Percentiles rank a stretch among this genome's conserved stretches.
Evolutionary conservation across 2,113 vertebrate genomes (phyloP).

Genomic region (Anser cygnoides): DNA sequence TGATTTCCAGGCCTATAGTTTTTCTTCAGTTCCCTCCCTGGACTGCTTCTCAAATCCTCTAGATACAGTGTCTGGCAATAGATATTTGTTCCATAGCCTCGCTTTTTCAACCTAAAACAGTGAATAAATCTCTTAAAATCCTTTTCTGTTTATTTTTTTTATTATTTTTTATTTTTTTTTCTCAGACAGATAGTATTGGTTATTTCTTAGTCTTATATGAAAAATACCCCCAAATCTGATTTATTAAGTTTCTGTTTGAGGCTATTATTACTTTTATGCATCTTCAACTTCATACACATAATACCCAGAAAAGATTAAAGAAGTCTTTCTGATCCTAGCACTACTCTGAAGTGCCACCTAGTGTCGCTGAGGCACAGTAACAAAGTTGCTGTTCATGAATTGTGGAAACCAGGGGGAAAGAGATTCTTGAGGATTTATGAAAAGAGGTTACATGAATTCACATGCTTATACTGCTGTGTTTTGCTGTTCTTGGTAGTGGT

Average conservation of each 20-base stretch:
- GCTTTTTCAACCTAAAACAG: neutral
- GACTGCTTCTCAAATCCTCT: neutral
- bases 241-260: neutral
- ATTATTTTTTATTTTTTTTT: too few relatives aligned
- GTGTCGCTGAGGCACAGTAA: neutral
- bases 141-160: neutral
- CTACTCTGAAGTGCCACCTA: slow-evolving; percentile 66
- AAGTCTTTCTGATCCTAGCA: neutral
- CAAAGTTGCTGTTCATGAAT: neutral
- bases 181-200: neutral
- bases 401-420: neutral
- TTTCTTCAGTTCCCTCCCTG: neutral
- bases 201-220: neutral
- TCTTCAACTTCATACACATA: neutral
- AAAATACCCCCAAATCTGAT: too few relatives aligned
- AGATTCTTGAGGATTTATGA: neutral
- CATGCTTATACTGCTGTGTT: neutral
- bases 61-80: neutral
- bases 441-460: neutral
- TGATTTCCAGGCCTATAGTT: neutral
- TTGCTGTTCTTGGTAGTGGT: rapidly evolving
- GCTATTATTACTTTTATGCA: neutral
- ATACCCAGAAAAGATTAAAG: neutral
- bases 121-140: neutral
- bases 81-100: neutral